Conservation (phyloP, 2,888 invertebrate species). For the Monopis laevigella region DNA sequence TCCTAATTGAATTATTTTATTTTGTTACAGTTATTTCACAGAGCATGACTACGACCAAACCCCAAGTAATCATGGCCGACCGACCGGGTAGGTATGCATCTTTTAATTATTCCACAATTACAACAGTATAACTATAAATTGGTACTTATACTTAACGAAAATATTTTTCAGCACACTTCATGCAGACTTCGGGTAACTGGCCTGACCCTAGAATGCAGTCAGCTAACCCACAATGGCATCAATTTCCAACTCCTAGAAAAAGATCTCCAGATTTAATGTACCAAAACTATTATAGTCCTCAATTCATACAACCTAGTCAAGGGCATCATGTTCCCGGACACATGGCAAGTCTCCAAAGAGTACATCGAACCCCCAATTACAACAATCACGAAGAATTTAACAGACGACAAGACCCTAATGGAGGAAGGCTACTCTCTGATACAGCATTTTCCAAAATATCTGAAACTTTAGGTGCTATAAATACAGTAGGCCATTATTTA, state of each 20-base stretch:
- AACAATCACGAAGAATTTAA: conserved; percentile 33
- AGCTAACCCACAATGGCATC: conserved; percentile 47
- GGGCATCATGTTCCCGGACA: not conserved
- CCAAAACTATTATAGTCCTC: conserved; percentile 15
- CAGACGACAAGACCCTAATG: conserved; percentile 36
- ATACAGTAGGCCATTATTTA: conserved; percentile 85
- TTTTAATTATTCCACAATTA: not conserved
- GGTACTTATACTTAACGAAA: conserved; percentile 8
- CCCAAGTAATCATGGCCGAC: conserved; percentile 40
- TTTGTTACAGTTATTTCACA: conserved; percentile 48
- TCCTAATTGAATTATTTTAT: no score
- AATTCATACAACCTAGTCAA: not conserved
- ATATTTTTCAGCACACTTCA: conserved; percentile 38
- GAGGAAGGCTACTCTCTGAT: conserved; percentile 66
- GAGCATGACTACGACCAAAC: conserved; percentile 29
- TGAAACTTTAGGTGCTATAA: conserved; percentile 79
- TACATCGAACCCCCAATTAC: conserved; percentile 27
- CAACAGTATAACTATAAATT: not conserved
- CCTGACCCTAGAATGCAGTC: conserved; percentile 34
- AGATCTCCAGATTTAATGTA: conserved; percentile 41
- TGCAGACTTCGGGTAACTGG: conserved; percentile 36
- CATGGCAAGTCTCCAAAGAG: conserved; percentile 19
- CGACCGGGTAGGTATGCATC: conserved; percentile 67
- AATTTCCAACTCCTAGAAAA: conserved; percentile 48
- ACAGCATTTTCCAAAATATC: conserved; percentile 71